Evolutionary conservation across 2,113 vertebrate species (phyloP), one percentile per base, ranked within the genome.

Genomic region (Haliaeetus leucogaster): DNA sequence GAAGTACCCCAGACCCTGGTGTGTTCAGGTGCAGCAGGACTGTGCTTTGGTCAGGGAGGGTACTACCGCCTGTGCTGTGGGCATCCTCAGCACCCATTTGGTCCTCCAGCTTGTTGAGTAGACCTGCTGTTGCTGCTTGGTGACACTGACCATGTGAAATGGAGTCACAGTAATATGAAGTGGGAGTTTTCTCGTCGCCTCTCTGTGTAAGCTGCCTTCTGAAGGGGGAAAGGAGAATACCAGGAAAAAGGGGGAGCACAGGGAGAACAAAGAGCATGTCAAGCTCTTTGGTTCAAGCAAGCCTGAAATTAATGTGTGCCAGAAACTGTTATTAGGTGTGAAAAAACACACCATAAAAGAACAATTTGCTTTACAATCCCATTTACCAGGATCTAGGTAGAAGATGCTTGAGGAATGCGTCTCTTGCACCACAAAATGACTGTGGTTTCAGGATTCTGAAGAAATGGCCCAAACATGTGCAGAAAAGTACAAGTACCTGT

Each of bases 1-100:
- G 32, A 55, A 71, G 32, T 10, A 42, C 8, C 5, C 10, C 38
- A 50, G 13, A 8, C 10, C 5, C 3, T 0, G 0, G 4, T 15
- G 47, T 30, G 18, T 36, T 67, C 34, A 59, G 43, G 18, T 11
- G 25, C 22, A 84, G 13, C 22, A 58, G 22, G 40, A 48, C 48
- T 43, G 34, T 26, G 3, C 21, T 67, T 40, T 45, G 38, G 11
- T 36, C 65, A 61, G 17, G 13, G 12, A 67, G 9, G 9, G 8
- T 43, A 40, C n/a, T 34, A 10, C 25, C 47, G 30, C 32, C 40
- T 63, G 8, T 26, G 21, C 9, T 47, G 42, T 29, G 21, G 48
- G 14, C 27, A 68, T 27, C 18, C 14, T 65, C 65, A 72, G 40
- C 7, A 22, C 20, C 21, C 21, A 1, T 50, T 70, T 52, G 59